A percentile compares a stretch with the other conserved stretches of the same genome.
These are phyloP conservation scores for Neoarius graeffei DNA, from an alignment of 2,113 vertebrate species.

Conservation along the genomic window DNA sequence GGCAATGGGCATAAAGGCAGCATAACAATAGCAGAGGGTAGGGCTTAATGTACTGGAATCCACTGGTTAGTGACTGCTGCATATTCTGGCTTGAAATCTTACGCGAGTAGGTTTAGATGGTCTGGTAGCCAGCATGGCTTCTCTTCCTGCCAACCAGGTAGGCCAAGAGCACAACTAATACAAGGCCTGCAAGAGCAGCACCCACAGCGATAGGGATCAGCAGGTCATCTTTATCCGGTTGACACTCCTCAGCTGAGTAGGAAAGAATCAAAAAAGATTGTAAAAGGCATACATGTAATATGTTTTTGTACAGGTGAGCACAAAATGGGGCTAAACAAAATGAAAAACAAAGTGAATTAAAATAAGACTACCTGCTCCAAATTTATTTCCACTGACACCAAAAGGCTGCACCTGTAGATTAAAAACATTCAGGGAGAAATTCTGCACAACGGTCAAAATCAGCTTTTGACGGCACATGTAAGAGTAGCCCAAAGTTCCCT, in stretches of 20 bases:
- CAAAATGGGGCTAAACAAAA: background rate
- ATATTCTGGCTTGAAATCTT: conserved; percentile 59
- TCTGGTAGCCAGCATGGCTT: conserved; percentile 97
- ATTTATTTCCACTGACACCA: conserved; percentile 75
- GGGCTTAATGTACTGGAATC: conserved; percentile 39
- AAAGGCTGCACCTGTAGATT: conserved; percentile 89
- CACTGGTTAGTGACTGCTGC: conserved; percentile 62
- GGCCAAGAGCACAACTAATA: conserved; percentile 90
- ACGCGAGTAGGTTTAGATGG: conserved; percentile 78
- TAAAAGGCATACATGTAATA: background rate
- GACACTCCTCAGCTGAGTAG: conserved; percentile 86
- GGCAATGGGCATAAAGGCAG: conserved; percentile 21
- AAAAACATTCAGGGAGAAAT: conserved; percentile 80
- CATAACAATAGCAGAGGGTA: conserved; percentile 21
- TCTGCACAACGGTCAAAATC: conserved; percentile 68
- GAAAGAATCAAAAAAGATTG: conserved; percentile 1
- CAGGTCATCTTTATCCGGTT: conserved; percentile 89
- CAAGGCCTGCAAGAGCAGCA: conserved; percentile 89
- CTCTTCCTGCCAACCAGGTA: conserved; percentile 95
- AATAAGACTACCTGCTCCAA: conserved; percentile 83
- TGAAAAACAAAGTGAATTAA: background rate
- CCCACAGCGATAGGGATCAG: conserved; percentile 96
- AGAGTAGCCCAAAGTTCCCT: conserved; percentile 81
- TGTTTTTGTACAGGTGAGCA: background rate
- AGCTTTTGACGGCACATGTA: conserved; percentile 86